Evolutionary conservation across 2,888 invertebrate genomes (phyloP).

Genomic region (Altica lythri): DNA sequence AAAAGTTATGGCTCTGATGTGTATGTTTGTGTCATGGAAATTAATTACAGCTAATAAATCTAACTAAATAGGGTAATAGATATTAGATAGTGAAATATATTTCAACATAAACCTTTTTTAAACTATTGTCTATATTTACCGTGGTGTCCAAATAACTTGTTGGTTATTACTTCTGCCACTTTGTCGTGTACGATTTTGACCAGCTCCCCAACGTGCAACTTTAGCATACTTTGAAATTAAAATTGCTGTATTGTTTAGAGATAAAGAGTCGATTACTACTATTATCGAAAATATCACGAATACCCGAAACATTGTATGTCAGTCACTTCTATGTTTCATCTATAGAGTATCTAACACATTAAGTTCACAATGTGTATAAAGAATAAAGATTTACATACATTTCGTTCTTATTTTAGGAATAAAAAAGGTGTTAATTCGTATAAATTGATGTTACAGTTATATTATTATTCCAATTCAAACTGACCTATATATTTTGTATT

Average conservation of each 20-base stretch:
- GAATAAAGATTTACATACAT: slow-evolving; percentile 40
- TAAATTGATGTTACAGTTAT: slow-evolving; percentile 51
- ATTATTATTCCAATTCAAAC: slow-evolving; percentile 32
- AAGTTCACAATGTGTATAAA: slow-evolving; percentile 20
- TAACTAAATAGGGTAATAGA: too few relatives aligned
- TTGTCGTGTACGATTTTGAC: slow-evolving; percentile 25
- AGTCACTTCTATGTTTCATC: slow-evolving; percentile 7
- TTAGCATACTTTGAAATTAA: slow-evolving; percentile 52
- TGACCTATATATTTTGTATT: slow-evolving; percentile 36
- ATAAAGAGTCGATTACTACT: too few relatives aligned
- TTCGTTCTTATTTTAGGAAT: slow-evolving; percentile 47
- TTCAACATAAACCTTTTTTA: background rate
- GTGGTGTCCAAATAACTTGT: slow-evolving; percentile 50
- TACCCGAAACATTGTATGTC: slow-evolving; percentile 22
- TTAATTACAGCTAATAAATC: too few relatives aligned
- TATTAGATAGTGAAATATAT: too few relatives aligned
- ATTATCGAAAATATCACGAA: slow-evolving; percentile 21
- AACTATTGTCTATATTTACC: slow-evolving; percentile 46
- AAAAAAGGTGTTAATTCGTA: slow-evolving; percentile 50
- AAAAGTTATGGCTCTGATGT: too few relatives aligned
- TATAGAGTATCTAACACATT: slow-evolving; percentile 16
- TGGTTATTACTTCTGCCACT: slow-evolving; percentile 47
- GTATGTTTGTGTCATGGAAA: too few relatives aligned
- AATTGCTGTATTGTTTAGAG: slow-evolving; percentile 40
- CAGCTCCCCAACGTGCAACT: slow-evolving; percentile 51